phyloP scores from a whole-genome alignment of 2,113 vertebrate genomes.

The Notothenia rossii region DNA sequence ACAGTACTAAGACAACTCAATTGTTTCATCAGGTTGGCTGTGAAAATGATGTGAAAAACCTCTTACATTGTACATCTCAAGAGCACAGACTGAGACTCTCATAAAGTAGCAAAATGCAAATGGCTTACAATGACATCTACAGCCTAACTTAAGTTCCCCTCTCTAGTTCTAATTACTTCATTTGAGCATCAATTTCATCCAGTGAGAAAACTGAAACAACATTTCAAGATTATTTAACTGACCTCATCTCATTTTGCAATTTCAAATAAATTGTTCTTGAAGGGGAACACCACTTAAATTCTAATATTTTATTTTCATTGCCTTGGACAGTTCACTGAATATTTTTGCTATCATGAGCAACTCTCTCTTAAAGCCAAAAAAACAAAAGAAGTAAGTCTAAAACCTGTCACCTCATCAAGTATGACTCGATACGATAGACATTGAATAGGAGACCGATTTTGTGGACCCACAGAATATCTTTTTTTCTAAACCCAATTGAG shows the following conservation, averaged over 20 bases:
- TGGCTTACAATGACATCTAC: slow-evolving; percentile 35
- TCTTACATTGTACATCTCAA: slow-evolving; percentile 54
- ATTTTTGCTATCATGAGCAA: too few species aligned
- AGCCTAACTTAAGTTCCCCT: background rate
- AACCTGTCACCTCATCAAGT: too few species aligned
- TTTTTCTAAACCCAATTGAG: too few species aligned
- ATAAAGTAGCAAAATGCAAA: slow-evolving; percentile 27
- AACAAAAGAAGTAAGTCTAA: too few species aligned
- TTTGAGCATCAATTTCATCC: slow-evolving; percentile 26
- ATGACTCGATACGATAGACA: too few species aligned
- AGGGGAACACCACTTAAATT: too few species aligned
- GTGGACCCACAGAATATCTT: too few species aligned
- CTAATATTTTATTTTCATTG: too few species aligned
- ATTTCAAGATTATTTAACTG: slow-evolving; percentile 5
- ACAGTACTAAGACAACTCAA: slow-evolving; percentile 56
- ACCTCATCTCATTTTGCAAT: slow-evolving; percentile 21
- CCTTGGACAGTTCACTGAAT: too few species aligned
- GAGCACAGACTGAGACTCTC: slow-evolving; percentile 38
- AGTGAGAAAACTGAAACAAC: slow-evolving; percentile 17
- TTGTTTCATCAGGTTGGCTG: slow-evolving; percentile 62
- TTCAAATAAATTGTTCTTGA: slow-evolving; percentile 18
- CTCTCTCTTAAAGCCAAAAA: too few species aligned
- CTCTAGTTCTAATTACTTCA: too few species aligned
- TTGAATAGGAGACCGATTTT: too few species aligned
- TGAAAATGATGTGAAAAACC: slow-evolving; percentile 52